A percentile compares a stretch with the other conserved stretches of the same genome.
These are phyloP conservation scores for Arenaria interpres DNA, from an alignment of 2,113 vertebrate species.

Conservation along the genomic window DNA sequence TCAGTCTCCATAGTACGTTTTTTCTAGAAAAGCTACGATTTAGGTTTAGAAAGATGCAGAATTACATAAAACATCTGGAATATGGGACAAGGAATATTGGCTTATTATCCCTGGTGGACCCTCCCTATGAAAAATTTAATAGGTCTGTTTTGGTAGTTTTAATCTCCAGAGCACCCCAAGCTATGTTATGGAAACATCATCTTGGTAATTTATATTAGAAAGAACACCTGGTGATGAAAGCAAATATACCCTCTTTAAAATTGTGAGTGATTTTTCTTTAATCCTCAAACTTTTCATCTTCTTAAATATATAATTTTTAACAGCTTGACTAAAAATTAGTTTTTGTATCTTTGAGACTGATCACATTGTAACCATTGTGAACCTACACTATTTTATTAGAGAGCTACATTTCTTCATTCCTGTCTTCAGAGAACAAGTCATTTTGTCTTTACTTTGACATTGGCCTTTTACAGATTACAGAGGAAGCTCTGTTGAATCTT, in stretches of 20 bases:
- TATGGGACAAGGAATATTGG: slow-evolving; percentile 93
- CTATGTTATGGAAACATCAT: slow-evolving; percentile 96
- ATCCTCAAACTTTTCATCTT: slow-evolving; percentile 75
- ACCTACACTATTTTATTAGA: slow-evolving; percentile 65
- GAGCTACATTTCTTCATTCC: slow-evolving; percentile 51
- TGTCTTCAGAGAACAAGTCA: slow-evolving; percentile 62
- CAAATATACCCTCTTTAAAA: slow-evolving; percentile 81
- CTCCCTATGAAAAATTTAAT: slow-evolving; percentile 97
- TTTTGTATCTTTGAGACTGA: slow-evolving; percentile 68
- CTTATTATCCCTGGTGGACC: slow-evolving; percentile 94
- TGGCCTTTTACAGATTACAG: slow-evolving; percentile 59
- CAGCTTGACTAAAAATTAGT: slow-evolving; percentile 68
- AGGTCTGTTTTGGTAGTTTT: slow-evolving; percentile 95
- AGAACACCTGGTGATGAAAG: slow-evolving; percentile 93
- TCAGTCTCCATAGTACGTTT: slow-evolving; percentile 88
- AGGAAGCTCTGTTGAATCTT: slow-evolving; percentile 43
- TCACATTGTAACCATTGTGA: slow-evolving; percentile 62
- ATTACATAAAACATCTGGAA: slow-evolving; percentile 97
- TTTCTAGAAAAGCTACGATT: slow-evolving; percentile 81
- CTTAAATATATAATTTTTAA: slow-evolving; percentile 71
- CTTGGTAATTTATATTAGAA: slow-evolving; percentile 92
- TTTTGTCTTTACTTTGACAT: slow-evolving; percentile 68
- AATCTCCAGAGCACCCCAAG: slow-evolving; percentile 89
- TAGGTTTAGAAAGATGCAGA: slow-evolving; percentile 89
- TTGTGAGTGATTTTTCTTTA: slow-evolving; percentile 70